phyloP scores from a whole-genome alignment of 2,888 invertebrate genomes.

The Scaptomyza parva region DNA sequence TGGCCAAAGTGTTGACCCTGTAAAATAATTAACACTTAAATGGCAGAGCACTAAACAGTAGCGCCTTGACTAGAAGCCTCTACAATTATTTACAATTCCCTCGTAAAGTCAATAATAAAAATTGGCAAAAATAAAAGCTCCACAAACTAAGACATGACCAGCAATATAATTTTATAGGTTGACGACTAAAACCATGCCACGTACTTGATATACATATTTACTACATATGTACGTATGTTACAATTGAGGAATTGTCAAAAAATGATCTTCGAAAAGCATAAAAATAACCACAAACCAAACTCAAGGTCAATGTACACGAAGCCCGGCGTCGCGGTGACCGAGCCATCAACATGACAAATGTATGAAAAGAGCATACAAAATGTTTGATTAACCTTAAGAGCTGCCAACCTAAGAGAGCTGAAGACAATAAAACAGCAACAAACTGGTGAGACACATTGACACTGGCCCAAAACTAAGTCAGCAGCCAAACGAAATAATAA shows the following conservation, averaged over 20 bases:
- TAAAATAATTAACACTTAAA: slow-evolving; percentile 31
- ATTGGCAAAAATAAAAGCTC: slow-evolving; percentile 45
- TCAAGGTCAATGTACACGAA: slow-evolving; percentile 69
- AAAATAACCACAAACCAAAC: slow-evolving; percentile 38
- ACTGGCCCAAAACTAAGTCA: slow-evolving; percentile 74
- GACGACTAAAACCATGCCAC: slow-evolving; percentile 18
- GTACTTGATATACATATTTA: slow-evolving; percentile 5
- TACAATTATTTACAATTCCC: slow-evolving; percentile 31
- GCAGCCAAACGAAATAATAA: slow-evolving; percentile 52
- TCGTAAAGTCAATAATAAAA: slow-evolving; percentile 21
- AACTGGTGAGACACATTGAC: slow-evolving; percentile 55
- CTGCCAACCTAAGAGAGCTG: slow-evolving; percentile 50
- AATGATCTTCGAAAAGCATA: slow-evolving; percentile 53
- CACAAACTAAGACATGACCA: slow-evolving; percentile 59
- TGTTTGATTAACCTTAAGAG: slow-evolving; percentile 77
- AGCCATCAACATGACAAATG: slow-evolving; percentile 19
- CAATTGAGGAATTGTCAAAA: slow-evolving; percentile 76
- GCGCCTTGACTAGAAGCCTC: slow-evolving; percentile 43
- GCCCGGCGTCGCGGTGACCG: slow-evolving; percentile 26
- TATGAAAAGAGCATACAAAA: slow-evolving; percentile 70
- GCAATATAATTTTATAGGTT: slow-evolving; percentile 57
- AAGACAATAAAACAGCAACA: slow-evolving; percentile 19
- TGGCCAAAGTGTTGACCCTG: slow-evolving; percentile 33
- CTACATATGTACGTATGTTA: slow-evolving; percentile 46
- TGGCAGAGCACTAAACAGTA: slow-evolving; percentile 8